Conservation (phyloP, 1,140 invertebrate species). For the Drosophila saltans region DNA sequence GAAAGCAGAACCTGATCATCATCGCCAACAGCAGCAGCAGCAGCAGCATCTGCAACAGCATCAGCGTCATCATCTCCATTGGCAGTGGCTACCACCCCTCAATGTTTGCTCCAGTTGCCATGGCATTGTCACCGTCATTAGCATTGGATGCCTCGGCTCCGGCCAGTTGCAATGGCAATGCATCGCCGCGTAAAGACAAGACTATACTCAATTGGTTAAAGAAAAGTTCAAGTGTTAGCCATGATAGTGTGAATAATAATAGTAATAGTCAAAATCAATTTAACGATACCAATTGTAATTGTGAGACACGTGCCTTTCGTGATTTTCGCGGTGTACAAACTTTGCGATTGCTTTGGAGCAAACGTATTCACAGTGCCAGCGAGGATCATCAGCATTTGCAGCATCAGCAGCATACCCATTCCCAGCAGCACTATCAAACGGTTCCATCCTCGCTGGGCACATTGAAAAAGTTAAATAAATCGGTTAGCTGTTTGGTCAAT, state of each 20-base stretch:
- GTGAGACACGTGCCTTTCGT: slow-evolving; percentile 67
- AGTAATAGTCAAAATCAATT: slow-evolving; percentile 16
- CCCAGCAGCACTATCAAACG: neutral
- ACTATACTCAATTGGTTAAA: slow-evolving; percentile 73
- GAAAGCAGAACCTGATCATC: slow-evolving; percentile 19
- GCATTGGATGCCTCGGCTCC: slow-evolving; percentile 36
- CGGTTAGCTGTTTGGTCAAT: slow-evolving; percentile 74
- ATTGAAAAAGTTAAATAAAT: slow-evolving; percentile 72
- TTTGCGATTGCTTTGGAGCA: slow-evolving; percentile 75
- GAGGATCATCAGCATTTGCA: slow-evolving; percentile 43
- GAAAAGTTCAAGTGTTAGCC: slow-evolving; percentile 45
- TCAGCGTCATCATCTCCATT: slow-evolving; percentile 26
- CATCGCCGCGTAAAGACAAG: slow-evolving; percentile 70
- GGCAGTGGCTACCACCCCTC: slow-evolving; percentile 26
- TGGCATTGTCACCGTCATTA: slow-evolving; percentile 45
- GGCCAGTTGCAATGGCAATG: slow-evolving; percentile 50
- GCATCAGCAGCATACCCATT: neutral
- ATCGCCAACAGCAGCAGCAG: slow-evolving; percentile 15
- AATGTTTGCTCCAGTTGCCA: slow-evolving; percentile 37
- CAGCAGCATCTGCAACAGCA: slow-evolving; percentile 26
- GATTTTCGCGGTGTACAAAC: slow-evolving; percentile 80
- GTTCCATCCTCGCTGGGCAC: slow-evolving; percentile 52
- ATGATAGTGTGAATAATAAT: slow-evolving; percentile 37
- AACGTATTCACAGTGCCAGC: slow-evolving; percentile 73
- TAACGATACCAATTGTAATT: slow-evolving; percentile 55